Base-by-base conservation (phyloP, 2,888 invertebrate species). In the Schizotus pectinicornis region DNA sequence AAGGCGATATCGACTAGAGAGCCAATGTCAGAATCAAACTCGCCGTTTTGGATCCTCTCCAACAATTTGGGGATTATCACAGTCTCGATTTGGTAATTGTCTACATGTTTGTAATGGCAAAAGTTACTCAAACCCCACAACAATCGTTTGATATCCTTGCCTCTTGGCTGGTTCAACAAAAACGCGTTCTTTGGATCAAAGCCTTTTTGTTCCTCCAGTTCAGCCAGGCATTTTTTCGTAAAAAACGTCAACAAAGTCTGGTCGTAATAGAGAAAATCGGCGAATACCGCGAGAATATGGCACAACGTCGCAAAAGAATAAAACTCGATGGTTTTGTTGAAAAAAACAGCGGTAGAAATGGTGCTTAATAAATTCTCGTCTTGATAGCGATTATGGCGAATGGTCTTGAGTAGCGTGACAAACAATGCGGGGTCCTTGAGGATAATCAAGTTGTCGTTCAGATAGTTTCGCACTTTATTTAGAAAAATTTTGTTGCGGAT, bases 81-180 rank as follows among this genome's bases (percentile, higher is more conserved):
- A 55, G 62, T 54, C 63, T 72, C 67, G 35, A 79, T 68, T 54
- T 72, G 67, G 31, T 62, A 55, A 39, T 50, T 48, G 47, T 67
- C 59, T 0, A 77, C 37, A 35, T 62, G 37, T 47, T 67, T 68
- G 54, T 75, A 75, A 53, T 78, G 73, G 12, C 80, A 71, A 33
- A 71, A 64, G 53, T 66, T 74, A 64, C 78, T 77, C 30, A 77
- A 60, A 37, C 76, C 69, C 81, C 81, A 81, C 8, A 82, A 67
- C 51, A 82, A 76, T 45, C 78, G 72, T 46, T 77, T 76, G n/a
- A 82, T 70, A 69, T 83, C 82, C 69, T 82, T 82, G 3, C 67
- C 62, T 52, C 81, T 72, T 11, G 72, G 63, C 43, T 71, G 67
- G 31, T 71, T 66, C 7, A 43, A 59, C 31, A 68, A 64, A 64